These are phyloP conservation scores for Periophthalmodon schlosseri DNA, from an alignment of 2,113 vertebrate species.

Conservation along the genomic window DNA sequence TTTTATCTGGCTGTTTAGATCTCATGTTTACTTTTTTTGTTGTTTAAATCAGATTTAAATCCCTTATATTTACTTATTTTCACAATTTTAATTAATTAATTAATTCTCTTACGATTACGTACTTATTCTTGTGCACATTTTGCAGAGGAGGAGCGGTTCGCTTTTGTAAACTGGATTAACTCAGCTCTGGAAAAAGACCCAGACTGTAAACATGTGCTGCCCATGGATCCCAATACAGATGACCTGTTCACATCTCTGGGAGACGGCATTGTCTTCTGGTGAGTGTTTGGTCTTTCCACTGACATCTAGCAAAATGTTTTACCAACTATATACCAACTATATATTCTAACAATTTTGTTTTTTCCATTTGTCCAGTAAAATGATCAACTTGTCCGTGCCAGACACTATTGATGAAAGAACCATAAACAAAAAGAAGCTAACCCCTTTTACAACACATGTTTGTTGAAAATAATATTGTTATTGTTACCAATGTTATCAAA, in stretches of 20 bases:
- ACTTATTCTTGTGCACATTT: constrained; percentile 17
- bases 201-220: constrained; percentile 88
- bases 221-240: constrained; percentile 92
- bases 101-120: too few species aligned
- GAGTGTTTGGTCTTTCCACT: constrained; percentile 58
- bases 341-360: background rate
- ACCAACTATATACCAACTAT: background rate
- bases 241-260: constrained; percentile 89
- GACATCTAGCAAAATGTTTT: background rate
- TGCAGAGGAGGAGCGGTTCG: constrained; percentile 94
- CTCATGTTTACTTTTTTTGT: too few species aligned
- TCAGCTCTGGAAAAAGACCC: constrained; percentile 92
- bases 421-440: constrained; percentile 96
- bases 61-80: too few species aligned
- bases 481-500: too few species aligned
- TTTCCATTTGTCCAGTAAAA: constrained; percentile 81
- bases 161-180: constrained; percentile 99
- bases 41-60: too few species aligned
- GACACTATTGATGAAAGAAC: constrained; percentile 97
- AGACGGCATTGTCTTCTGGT: constrained; percentile 95
- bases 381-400: constrained; percentile 96
- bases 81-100: too few species aligned
- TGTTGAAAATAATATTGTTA: background rate
- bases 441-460: constrained; percentile 93
- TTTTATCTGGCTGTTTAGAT: too few species aligned